These are phyloP conservation scores for Rallus crepitans DNA, from an alignment of 2,797 vertebrate genomes.

Conservation along the genomic window DNA sequence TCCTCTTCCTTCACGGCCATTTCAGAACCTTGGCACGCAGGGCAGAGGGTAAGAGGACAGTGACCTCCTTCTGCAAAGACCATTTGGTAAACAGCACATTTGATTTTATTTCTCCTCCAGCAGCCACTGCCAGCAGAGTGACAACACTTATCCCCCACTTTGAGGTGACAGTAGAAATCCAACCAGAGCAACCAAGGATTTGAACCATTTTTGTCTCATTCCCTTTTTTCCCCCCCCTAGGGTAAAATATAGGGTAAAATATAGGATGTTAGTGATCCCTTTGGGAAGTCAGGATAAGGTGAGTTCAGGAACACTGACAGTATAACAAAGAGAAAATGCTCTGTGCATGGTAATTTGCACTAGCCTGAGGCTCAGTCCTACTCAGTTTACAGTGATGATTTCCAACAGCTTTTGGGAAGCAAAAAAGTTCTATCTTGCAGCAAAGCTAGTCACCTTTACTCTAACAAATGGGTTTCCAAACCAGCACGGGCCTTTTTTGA, in stretches of 20 bases:
- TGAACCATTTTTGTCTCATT: not conserved
- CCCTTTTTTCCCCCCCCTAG: not conserved
- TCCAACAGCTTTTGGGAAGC: not conserved
- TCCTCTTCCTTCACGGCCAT: not conserved
- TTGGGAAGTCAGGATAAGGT: not conserved
- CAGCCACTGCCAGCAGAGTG: not conserved
- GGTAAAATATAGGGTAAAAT: constrained; percentile 3
- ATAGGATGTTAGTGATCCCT: not conserved
- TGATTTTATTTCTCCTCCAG: not conserved
- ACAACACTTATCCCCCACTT: not conserved
- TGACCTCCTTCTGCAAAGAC: not conserved
- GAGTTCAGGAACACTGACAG: not conserved
- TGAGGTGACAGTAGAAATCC: not conserved
- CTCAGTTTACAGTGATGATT: not conserved
- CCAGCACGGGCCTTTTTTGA: not conserved
- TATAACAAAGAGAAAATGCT: not conserved
- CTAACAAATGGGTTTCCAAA: not conserved
- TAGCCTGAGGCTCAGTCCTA: not conserved
- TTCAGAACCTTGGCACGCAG: not conserved
- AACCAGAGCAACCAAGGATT: not conserved
- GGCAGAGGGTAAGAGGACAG: not conserved
- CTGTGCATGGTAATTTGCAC: not conserved
- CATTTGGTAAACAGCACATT: not conserved
- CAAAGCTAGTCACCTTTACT: not conserved
- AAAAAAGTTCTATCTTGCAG: not conserved